Evolutionary conservation across 2,113 vertebrate genomes (phyloP), one percentile per base, ranked within the genome.

Genomic region (Pangasianodon gigas): DNA sequence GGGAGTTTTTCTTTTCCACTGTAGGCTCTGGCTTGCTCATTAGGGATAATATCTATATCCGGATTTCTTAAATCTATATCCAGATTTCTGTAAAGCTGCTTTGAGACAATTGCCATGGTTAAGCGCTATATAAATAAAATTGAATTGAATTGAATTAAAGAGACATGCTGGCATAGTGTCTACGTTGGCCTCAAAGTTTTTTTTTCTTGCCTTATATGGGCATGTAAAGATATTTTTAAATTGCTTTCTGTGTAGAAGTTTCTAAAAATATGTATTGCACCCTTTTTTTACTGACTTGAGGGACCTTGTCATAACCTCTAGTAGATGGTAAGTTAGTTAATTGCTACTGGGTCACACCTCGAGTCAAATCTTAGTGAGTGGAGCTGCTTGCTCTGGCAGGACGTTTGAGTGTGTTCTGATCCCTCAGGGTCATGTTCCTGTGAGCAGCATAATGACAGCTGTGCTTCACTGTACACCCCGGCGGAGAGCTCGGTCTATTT

Each of bases 361-460:
- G 32, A 21, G 69, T 19, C 29, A 13, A 18, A 74, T 41, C 16
- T 2, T 9, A 16, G 9, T 9, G 10, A 75, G n/a, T 56, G 54
- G 19, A 51, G 29, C 41, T 44, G 46, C 18, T 52, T 75, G 19
- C 4, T 29, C 69, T 51, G 9, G 26, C 62, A 54, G 32, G 62
- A 44, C 41, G 74, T 29, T 16, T 21, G 32, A 79, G 79, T 29
- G 37, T 10, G 60, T 44, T 56, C 37, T 46, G 87, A 87, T 84
- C n/a, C 26, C 81, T 29, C 46, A 4, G 26, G 46, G 77, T 91
- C 88, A 44, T 21, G 62, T 41, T 71, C 52, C 71, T 69, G 80
- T 79, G 11, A 79, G 56, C 60, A 82, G 56, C 24, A 6, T 46
- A 51, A 58, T 67, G 87, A 46, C 79, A 87, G 56, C 51, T 69